Percentiles rank a stretch among this genome's conserved stretches.
phyloP scores from a whole-genome alignment of 1,140 invertebrate genomes.

The Drosophila bocqueti region DNA sequence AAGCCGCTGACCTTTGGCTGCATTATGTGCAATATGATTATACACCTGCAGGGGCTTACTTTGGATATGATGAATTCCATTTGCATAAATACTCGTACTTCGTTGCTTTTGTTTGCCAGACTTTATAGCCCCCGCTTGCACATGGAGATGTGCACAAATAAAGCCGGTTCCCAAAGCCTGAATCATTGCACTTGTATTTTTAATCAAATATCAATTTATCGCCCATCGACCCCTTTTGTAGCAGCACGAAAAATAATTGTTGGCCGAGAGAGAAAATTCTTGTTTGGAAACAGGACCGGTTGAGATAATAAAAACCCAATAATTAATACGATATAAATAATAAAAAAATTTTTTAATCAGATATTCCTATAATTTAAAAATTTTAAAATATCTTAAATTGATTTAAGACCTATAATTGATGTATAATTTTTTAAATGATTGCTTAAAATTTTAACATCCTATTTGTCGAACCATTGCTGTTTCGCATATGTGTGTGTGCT shows the following conservation, averaged over 20 bases:
- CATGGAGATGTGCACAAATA: conserved; percentile 24
- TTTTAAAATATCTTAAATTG: background rate
- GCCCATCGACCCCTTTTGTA: conserved; percentile 22
- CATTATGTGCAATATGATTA: conserved; percentile 20
- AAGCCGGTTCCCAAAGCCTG: conserved; percentile 31
- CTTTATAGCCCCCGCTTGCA: background rate
- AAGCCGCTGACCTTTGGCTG: conserved; percentile 41
- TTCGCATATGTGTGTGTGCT: conserved; percentile 3
- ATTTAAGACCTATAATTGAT: background rate
- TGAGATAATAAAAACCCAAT: background rate
- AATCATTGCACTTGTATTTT: conserved; percentile 47
- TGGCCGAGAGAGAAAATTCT: conserved; percentile 1
- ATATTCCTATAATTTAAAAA: background rate
- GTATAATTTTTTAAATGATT: background rate
- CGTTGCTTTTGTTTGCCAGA: conserved; percentile 30
- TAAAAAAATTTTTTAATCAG: background rate
- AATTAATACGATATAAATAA: background rate
- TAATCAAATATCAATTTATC: conserved; percentile 76
- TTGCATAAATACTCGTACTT: conserved; percentile 34
- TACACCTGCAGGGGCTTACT: conserved; percentile 12
- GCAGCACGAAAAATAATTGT: conserved; percentile 43
- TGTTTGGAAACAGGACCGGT: background rate
- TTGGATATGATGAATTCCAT: conserved; percentile 44
- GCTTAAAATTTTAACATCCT: background rate
- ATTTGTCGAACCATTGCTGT: background rate